A percentile compares a stretch with the other conserved stretches of the same genome.
Evolutionary conservation across 2,113 vertebrate genomes (phyloP).

Genomic region (Scomber colias): DNA sequence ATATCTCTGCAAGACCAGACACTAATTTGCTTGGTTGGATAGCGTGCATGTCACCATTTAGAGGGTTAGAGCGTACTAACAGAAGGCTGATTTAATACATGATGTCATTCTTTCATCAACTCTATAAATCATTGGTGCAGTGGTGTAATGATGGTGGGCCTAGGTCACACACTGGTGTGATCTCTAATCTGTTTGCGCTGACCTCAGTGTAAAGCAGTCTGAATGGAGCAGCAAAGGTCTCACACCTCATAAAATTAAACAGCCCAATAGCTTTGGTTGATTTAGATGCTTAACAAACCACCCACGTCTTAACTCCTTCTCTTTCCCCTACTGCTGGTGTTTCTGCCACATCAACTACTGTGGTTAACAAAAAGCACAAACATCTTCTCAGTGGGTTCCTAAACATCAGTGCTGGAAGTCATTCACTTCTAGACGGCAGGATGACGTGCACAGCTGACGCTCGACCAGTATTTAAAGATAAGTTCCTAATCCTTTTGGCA

Average conservation of each 20-base stretch:
- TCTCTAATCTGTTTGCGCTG: conserved; percentile 51
- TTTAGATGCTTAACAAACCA: conserved; percentile 58
- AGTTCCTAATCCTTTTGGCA: conserved; percentile 72
- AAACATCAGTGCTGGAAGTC: conserved; percentile 42
- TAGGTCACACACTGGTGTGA: conserved; percentile 54
- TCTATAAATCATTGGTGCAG: conserved; percentile 47
- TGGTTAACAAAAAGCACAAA: conserved; percentile 55
- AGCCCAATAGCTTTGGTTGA: conserved; percentile 40
- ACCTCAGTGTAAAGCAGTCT: conserved; percentile 56
- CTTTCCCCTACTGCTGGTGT: neutral
- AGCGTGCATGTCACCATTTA: conserved; percentile 40
- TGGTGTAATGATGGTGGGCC: conserved; percentile 18
- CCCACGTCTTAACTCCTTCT: conserved; percentile 27
- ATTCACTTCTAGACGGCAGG: conserved; percentile 36
- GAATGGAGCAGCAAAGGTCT: conserved; percentile 51
- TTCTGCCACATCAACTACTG: conserved; percentile 30
- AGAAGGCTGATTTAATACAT: conserved; percentile 35
- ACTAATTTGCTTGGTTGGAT: conserved; percentile 43
- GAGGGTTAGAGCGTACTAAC: conserved; percentile 16
- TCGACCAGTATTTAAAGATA: conserved; percentile 62
- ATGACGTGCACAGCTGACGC: conserved; percentile 69
- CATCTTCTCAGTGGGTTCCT: conserved; percentile 30
- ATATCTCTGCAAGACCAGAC: conserved; percentile 11
- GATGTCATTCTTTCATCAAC: conserved; percentile 51
- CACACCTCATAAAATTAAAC: conserved; percentile 59